These are phyloP conservation scores for Pyrocoelia pectoralis DNA, from an alignment of 2,888 invertebrate genomes.

Conservation along the genomic window DNA sequence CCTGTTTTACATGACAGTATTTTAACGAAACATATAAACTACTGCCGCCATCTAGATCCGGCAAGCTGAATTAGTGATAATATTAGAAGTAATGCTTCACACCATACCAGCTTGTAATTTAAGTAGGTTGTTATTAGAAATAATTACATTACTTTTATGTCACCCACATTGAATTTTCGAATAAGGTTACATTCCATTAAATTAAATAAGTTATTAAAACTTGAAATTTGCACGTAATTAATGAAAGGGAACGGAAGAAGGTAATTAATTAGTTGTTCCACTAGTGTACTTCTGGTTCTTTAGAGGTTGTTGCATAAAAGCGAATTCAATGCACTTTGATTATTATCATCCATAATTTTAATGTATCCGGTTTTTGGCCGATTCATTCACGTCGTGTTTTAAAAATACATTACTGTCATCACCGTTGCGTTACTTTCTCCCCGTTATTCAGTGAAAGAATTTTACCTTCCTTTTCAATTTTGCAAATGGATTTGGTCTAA, in stretches of 20 bases:
- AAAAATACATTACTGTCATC: conserved; percentile 7
- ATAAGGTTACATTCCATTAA: neutral
- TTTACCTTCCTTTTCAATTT: conserved; percentile 24
- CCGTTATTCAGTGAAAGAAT: conserved; percentile 17
- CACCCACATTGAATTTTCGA: neutral
- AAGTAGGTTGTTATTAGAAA: conserved; percentile 2
- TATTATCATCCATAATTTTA: conserved; percentile 26
- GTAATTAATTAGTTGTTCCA: neutral
- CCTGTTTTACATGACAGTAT: no score
- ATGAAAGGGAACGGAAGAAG: neutral
- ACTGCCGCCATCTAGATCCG: neutral
- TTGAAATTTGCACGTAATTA: neutral
- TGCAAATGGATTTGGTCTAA: no score
- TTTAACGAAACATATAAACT: no score
- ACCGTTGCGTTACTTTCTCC: conserved; percentile 33
- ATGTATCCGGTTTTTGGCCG: conserved; percentile 30
- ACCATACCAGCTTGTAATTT: neutral
- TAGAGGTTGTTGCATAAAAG: neutral
- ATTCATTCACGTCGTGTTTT: conserved; percentile 29
- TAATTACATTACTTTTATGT: neutral
- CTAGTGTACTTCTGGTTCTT: neutral
- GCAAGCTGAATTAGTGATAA: neutral
- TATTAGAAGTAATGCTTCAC: neutral
- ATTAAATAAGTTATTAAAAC: neutral
- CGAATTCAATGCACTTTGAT: conserved; percentile 23